These are phyloP conservation scores for Oophaga pumilio DNA, from an alignment of 2,113 vertebrate species.

Conservation along the genomic window DNA sequence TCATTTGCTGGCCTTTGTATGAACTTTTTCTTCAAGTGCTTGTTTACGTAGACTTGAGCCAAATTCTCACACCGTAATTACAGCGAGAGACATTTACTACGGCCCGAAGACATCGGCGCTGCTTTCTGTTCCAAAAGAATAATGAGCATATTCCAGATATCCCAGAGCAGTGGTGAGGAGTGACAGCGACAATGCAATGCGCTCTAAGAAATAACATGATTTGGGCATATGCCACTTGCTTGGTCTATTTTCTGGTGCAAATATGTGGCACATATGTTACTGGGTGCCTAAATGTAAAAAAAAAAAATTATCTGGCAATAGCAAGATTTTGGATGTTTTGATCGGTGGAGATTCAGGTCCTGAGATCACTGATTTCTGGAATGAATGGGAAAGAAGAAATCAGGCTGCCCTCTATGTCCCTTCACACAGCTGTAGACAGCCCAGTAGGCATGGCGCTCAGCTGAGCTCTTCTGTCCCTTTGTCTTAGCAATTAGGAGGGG, in stretches of 20 bases:
- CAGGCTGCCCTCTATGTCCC: too few relatives aligned
- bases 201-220: background rate
- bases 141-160: conserved; percentile 19
- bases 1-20: conserved; percentile 17
- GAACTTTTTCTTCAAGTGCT: background rate
- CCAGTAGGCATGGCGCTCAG: too few relatives aligned
- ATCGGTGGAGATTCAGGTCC: too few relatives aligned
- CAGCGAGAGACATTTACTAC: background rate
- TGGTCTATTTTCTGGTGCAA: background rate
- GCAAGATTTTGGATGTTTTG: too few relatives aligned
- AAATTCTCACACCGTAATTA: background rate
- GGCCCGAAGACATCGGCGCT: background rate
- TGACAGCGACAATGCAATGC: background rate
- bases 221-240: background rate
- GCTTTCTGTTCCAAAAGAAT: background rate
- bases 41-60: background rate
- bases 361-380: too few relatives aligned
- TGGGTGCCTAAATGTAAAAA: too few relatives aligned
- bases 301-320: too few relatives aligned
- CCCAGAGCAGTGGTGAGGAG: background rate
- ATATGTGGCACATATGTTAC: too few relatives aligned
- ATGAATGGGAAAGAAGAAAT: too few relatives aligned
- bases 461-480: too few relatives aligned
- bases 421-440: too few relatives aligned
- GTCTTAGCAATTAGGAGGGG: too few relatives aligned